phyloP scores from a whole-genome alignment of 92 coral and sea anemone species.

The Porites lobata region DNA sequence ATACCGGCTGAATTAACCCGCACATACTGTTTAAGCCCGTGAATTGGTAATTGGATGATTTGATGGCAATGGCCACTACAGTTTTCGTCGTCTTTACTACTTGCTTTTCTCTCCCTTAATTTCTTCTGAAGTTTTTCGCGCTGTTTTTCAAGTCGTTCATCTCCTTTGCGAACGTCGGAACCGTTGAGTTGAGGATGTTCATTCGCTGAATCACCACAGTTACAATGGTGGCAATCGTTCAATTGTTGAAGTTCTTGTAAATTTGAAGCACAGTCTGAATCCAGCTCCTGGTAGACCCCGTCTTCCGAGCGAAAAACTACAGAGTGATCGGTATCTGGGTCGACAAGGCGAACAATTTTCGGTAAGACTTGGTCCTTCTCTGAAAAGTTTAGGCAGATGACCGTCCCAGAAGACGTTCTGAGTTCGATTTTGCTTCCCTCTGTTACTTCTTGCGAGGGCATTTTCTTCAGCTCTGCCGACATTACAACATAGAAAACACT shows the following conservation, averaged over 20 bases:
- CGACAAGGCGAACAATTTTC: constrained; percentile 84
- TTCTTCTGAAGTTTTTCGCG: constrained; percentile 94
- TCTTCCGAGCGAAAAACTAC: constrained; percentile 79
- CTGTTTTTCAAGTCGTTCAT: constrained; percentile 86
- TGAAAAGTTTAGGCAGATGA: constrained; percentile 88
- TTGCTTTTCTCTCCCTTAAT: constrained; percentile 88
- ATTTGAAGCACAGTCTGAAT: constrained; percentile 65
- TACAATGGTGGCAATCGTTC: constrained; percentile 71
- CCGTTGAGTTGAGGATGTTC: constrained; percentile 47
- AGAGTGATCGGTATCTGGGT: constrained; percentile 86
- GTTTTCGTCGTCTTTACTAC: constrained; percentile 78
- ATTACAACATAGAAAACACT: constrained; percentile 47
- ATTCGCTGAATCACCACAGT: constrained; percentile 53
- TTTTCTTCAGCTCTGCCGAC: constrained; percentile 79
- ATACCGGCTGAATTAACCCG: constrained; percentile 35
- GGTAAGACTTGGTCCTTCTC: constrained; percentile 83
- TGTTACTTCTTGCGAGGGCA: constrained; percentile 72
- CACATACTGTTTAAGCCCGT: constrained; percentile 68
- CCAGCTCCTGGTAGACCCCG: constrained; percentile 77
- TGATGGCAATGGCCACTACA: constrained; percentile 91
- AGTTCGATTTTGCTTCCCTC: constrained; percentile 85
- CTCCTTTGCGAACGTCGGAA: constrained; percentile 70
- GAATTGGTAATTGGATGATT: constrained; percentile 84
- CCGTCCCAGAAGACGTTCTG: constrained; percentile 79
- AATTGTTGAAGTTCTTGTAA: constrained; percentile 69